Percentiles rank a stretch among this genome's conserved stretches.
These are phyloP conservation scores for Labeo rohita DNA, from an alignment of 2,113 vertebrate genomes.

Conservation along the genomic window DNA sequence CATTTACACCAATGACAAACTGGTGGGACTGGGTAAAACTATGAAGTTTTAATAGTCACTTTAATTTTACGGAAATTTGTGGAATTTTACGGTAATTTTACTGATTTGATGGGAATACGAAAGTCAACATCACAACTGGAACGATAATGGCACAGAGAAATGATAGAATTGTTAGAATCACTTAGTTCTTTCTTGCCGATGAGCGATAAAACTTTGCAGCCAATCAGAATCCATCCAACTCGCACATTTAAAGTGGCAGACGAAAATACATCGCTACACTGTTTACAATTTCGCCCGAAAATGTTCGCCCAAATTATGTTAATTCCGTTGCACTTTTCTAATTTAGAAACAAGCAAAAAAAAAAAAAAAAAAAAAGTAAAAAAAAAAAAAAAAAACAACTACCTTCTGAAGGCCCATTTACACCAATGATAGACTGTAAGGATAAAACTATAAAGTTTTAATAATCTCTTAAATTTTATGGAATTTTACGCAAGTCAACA, in stretches of 20 bases:
- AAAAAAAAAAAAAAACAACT: neutral
- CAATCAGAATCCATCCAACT: neutral
- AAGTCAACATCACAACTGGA: neutral
- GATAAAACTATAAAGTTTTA: neutral
- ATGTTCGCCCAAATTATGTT: too few relatives aligned
- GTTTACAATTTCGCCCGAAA: too few relatives aligned
- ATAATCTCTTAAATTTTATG: too few relatives aligned
- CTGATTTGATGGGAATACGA: neutral
- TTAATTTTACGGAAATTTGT: too few relatives aligned
- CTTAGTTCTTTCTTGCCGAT: neutral
- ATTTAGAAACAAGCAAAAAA: too few relatives aligned
- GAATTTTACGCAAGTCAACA: too few relatives aligned
- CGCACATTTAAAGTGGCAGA: neutral
- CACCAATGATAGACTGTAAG: neutral
- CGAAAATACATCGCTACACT: too few relatives aligned
- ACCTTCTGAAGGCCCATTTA: neutral
- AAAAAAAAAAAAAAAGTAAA: neutral
- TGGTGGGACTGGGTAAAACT: neutral
- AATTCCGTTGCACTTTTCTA: neutral
- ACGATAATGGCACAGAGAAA: neutral
- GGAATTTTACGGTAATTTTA: too few relatives aligned
- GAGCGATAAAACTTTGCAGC: neutral
- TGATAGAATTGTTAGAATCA: neutral
- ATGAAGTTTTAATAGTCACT: too few relatives aligned
- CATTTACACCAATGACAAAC: neutral